Evolutionary conservation across 2,113 vertebrate genomes (phyloP), one percentile per base, ranked within the genome.

Genomic region (Halcyon malimbica): DNA sequence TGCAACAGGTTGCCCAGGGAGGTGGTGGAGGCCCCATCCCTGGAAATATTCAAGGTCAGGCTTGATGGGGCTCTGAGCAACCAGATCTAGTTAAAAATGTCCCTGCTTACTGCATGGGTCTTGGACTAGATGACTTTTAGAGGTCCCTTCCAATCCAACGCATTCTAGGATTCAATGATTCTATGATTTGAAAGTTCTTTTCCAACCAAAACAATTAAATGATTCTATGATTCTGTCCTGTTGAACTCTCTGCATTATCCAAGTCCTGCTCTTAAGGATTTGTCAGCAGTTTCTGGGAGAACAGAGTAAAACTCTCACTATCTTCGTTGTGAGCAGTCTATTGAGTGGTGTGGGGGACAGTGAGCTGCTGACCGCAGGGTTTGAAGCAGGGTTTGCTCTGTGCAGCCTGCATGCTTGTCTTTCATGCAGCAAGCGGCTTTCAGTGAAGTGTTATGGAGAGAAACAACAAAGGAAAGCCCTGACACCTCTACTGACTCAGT

Each of bases 291-390:
- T 75, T 79, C 23, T 87, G 9, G 8, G 26, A 77, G 28, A 93
- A 50, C 13, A 42, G 4, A 12, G 6, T 18, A 24, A 71, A 91
- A 85, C 2, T 71, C 4, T 16, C 39, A 25, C 7, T 0, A 0
- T 37, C 25, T 41, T 46, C 0, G 31, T 67, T 53, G 31, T 11
- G 7, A 80, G 15, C 4, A 67, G 11, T 6, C 17, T 46, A 33
- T 3, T 14, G 10, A 54, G 9, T 11, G 17, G 2, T 0, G 0
- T 5, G 11, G 8, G 28, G 16, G 4, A 28, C 15, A 23, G 24
- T 4, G 44, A 59, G 48, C 20, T 44, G 35, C 23, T 31, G 56
- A 75, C 68, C 12, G 7, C 35, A 35, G 35, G 35, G 35, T 35
- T 35, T 35, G 46, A 60, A 78, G 46, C 3, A 28, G 21, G 1